A percentile compares a stretch with the other conserved stretches of the same genome.
Conservation (phyloP, 2,797 vertebrate species). For the Microctenopoma lineatum region DNA sequence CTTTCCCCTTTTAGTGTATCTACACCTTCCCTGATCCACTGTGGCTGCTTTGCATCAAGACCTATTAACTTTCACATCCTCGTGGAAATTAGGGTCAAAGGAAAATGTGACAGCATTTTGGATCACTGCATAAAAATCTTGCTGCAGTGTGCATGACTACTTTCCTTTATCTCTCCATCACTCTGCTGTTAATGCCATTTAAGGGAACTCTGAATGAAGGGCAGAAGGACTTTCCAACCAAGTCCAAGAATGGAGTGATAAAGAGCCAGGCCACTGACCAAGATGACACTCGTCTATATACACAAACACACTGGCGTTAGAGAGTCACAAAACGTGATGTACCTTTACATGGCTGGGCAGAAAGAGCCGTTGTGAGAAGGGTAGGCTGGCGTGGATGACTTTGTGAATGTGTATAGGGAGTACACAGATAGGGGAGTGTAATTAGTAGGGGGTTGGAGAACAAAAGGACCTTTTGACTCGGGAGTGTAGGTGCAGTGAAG, state of each 20-base stretch:
- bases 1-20: slow-evolving; percentile 24
- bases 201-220: slow-evolving; percentile 61
- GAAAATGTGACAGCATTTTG: slow-evolving; percentile 54
- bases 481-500: slow-evolving; percentile 65
- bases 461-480: slow-evolving; percentile 70
- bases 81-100: slow-evolving; percentile 29
- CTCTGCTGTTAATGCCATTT: slow-evolving; percentile 65
- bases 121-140: slow-evolving; percentile 55
- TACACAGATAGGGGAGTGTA: slow-evolving; percentile 49
- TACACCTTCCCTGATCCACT: slow-evolving; percentile 35
- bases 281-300: slow-evolving; percentile 16
- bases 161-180: slow-evolving; percentile 47
- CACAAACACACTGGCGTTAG: too few relatives aligned
- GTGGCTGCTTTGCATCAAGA: slow-evolving; percentile 63
- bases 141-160: slow-evolving; percentile 28
- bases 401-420: slow-evolving; percentile 54
- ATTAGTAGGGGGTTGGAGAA: slow-evolving; percentile 47
- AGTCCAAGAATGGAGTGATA: slow-evolving; percentile 56
- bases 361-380: slow-evolving; percentile 18
- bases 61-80: slow-evolving; percentile 18
- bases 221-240: slow-evolving; percentile 63
- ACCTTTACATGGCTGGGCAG: not conserved
- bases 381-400: slow-evolving; percentile 53
- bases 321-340: too few relatives aligned
- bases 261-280: slow-evolving; percentile 10